Evolutionary conservation across 1,140 invertebrate species (phyloP), one percentile per base, ranked within the genome.

Genomic region (Drosophila truncata): DNA sequence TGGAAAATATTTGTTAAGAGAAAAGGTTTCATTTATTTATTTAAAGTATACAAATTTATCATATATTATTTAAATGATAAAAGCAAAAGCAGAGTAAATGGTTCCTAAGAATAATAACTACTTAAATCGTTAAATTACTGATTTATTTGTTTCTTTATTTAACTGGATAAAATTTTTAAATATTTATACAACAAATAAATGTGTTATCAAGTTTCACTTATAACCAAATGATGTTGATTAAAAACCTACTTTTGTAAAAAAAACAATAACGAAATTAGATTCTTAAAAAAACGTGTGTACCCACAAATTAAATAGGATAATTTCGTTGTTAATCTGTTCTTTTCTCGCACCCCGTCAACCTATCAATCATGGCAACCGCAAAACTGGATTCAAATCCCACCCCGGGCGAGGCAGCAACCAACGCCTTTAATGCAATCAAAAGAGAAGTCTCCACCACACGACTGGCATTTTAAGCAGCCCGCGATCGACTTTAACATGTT

Each of bases 381-480:
- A 59, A 73, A 58, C 44, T 50, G 16, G 47, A 70, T 69, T 79
- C 65, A 73, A 77, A 77, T 77, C 41, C 67, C 77, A 79, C 61
- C 59, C n/a, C 41, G 20, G 35, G 42, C 41, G 14, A 37, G 52
- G 29, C 16, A 33, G 41, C 25, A 29, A 50, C 54, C 55, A 65
- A 29, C 46, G 58, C 29, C 62, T 78, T 74, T 87, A 87, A 84
- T 80, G 69, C 72, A 87, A 87, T 87, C 84, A 87, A 50, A 70
- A 33, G 27, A 44, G 29, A 63, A 41, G 69, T 39, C 44, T 62
- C 14, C 50, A 54, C 50, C 47, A 74, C 80, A 66, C 73, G 85
- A 88, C 64, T 44, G 82, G 69, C 85, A 88, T 84, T 84, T 78
- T 84, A 88, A 82, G 85, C 69, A 84, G 82, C 50, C 70, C 25